Base-by-base conservation (phyloP, 2,113 vertebrate genomes). In the Alouatta palliata region DNA sequence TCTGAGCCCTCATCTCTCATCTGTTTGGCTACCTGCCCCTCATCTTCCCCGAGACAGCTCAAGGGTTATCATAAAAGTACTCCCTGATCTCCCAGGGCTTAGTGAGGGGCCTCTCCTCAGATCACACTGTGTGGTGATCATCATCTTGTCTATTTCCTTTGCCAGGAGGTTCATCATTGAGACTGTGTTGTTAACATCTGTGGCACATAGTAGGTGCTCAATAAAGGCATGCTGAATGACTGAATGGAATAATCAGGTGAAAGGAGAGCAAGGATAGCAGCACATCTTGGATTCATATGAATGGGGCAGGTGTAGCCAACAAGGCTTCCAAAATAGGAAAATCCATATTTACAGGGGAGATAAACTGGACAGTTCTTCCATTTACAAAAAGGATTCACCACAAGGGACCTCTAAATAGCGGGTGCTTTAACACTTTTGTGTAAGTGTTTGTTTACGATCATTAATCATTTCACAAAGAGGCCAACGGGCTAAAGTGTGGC, bases 321-420 rank as follows among this genome's bases (percentile, higher is more conserved):
- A 82, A 68, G 47, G 73, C 58, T 79, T 96, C 94, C 77, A 85
- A 75, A 95, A 93, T 30, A 76, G 61, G 79, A 86, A 95, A 91
- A 96, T 83, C 95, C 73, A 83, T 94, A 96, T 91, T 92, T 92
- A 85, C 56, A 90, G 82, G 92, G 27, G 77, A 97, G 49, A 94
- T 94, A 91, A 94, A 94, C 85, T 27, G 16, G 73, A 58, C 77
- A 86, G 91, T 56, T 85, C 61, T 93, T 91, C 66, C 73, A 97
- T 96, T 97, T 94, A 95, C 86, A 93, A 58, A 95, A 97, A 95
- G 88, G 77, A 96, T 95, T 95, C 91, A 70, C 88, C 73, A 71
- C 93, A 92, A 61, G 93, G 95, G 87, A 27, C 95, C 86, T 95
- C 76, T 87, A 94, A 95, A 92, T 77, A 87, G 85, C 1, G 0